Evolutionary conservation across 2,888 invertebrate genomes (phyloP).

Genomic region (Diarsia brunnea): DNA sequence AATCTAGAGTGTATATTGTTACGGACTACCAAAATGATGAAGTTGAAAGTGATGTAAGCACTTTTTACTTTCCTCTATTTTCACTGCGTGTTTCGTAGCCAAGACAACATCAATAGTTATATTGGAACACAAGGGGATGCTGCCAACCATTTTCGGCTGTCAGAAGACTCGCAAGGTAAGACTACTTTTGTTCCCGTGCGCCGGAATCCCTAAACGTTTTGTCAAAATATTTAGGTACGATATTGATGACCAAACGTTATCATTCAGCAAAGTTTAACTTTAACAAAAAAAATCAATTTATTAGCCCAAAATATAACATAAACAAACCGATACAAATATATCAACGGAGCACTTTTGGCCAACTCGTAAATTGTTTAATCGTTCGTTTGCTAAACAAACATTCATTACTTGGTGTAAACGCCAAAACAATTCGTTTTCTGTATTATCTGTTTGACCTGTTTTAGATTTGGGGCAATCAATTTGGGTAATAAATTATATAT

Average conservation of each 20-base stretch:
- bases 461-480: slow-evolving; percentile 66
- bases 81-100: neutral
- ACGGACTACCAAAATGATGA: neutral
- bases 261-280: slow-evolving; percentile 20
- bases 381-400: slow-evolving; percentile 62
- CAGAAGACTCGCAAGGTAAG: neutral
- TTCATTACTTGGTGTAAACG: slow-evolving; percentile 66
- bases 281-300: slow-evolving; percentile 45
- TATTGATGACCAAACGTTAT: slow-evolving; percentile 19
- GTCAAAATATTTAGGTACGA: neutral
- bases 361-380: slow-evolving; percentile 67
- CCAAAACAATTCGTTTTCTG: slow-evolving; percentile 70
- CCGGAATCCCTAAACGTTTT: neutral
- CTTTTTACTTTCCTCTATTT: neutral
- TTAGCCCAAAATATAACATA: slow-evolving; percentile 47
- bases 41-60: neutral
- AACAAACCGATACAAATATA: slow-evolving; percentile 57
- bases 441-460: slow-evolving; percentile 72
- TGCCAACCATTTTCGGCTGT: neutral
- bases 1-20: neutral
- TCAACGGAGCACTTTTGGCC: slow-evolving; percentile 52
- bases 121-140: neutral
- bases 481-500: slow-evolving; percentile 65
- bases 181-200: neutral
- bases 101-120: neutral